Conservation (phyloP, 1,140 invertebrate genomes). For the Leptinotarsa undecemlineata region DNA sequence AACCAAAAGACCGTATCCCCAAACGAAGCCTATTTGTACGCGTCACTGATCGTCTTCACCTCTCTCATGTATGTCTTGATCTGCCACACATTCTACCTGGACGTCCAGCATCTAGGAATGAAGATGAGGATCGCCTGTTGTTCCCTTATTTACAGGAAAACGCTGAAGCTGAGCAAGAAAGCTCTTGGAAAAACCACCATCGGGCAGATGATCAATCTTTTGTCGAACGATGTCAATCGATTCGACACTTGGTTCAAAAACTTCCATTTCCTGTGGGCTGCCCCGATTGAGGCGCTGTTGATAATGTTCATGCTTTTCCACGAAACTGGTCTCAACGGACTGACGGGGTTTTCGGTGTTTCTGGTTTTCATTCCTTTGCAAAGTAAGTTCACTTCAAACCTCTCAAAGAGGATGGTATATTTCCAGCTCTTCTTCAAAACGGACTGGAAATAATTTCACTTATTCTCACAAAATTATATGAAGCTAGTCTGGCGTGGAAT, state of each 20-base stretch:
- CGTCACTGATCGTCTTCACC: conserved; percentile 70
- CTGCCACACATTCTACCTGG: conserved; percentile 81
- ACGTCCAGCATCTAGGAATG: conserved; percentile 68
- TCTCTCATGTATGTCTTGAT: conserved; percentile 67
- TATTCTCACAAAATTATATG: too few species aligned
- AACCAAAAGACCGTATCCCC: conserved; percentile 50
- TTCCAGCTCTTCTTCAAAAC: too few species aligned
- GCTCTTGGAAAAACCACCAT: conserved; percentile 78
- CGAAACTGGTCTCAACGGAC: conserved; percentile 71
- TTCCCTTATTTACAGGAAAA: conserved; percentile 83
- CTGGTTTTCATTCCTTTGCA: conserved; percentile 84
- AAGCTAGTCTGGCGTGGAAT: too few species aligned
- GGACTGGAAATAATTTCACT: too few species aligned
- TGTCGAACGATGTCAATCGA: conserved; percentile 81
- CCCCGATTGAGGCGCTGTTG: conserved; percentile 76
- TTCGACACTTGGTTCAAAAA: conserved; percentile 71
- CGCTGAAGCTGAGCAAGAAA: conserved; percentile 63
- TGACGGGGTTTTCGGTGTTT: conserved; percentile 78
- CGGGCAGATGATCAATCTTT: conserved; percentile 84
- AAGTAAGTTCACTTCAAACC: conserved; percentile 58
- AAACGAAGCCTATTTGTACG: conserved; percentile 69
- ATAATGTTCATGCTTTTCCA: conserved; percentile 76
- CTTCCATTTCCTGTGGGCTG: conserved; percentile 71
- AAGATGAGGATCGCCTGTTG: conserved; percentile 78
- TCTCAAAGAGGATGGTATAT: too few species aligned